phyloP scores from a whole-genome alignment of 2,797 vertebrate genomes.

The Argyrosomus regius region DNA sequence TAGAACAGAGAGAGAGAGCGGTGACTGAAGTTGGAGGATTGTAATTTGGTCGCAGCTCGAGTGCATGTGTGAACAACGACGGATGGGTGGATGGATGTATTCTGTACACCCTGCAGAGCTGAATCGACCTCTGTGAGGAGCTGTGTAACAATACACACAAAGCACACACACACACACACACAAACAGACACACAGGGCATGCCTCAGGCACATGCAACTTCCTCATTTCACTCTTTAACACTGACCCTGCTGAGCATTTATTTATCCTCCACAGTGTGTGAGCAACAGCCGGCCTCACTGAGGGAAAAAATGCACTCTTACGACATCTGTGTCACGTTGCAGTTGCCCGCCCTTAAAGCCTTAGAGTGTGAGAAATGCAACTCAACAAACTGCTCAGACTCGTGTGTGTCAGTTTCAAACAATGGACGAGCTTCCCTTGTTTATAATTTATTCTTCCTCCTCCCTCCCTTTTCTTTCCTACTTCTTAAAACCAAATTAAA shows the following conservation, averaged over 20 bases:
- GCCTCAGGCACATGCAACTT: background rate
- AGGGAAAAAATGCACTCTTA: background rate
- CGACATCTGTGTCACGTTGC: conserved; percentile 39
- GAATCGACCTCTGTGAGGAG: conserved; percentile 27
- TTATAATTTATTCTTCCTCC: conserved; percentile 49
- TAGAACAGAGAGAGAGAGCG: background rate
- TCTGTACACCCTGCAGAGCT: conserved; percentile 34
- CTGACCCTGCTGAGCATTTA: background rate
- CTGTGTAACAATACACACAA: conserved; percentile 12
- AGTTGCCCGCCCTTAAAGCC: background rate
- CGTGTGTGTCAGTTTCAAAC: background rate
- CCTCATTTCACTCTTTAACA: background rate
- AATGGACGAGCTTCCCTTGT: conserved; percentile 21
- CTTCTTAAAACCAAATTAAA: conserved; percentile 32
- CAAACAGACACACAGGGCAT: background rate
- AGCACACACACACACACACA: background rate
- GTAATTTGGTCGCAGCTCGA: background rate
- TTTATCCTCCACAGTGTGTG: background rate
- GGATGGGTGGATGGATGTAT: conserved; percentile 8
- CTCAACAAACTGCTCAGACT: background rate
- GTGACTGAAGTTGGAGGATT: background rate
- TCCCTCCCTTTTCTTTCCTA: background rate
- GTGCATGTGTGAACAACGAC: background rate
- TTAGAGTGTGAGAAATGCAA: background rate
- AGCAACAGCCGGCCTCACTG: conserved; percentile 5